phyloP scores from a whole-genome alignment of 2,113 vertebrate species.

The Chitala chitala region DNA sequence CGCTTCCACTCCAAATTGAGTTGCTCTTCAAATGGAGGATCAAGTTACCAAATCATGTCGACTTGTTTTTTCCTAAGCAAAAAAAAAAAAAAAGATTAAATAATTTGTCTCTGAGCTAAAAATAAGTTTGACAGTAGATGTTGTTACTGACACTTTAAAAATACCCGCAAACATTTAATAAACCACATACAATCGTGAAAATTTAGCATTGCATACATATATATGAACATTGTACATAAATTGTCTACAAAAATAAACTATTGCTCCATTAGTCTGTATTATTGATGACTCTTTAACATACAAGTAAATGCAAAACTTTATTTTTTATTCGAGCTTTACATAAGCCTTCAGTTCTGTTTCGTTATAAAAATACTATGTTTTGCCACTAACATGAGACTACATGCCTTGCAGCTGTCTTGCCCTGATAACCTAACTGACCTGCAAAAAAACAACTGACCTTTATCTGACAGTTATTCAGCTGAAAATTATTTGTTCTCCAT shows the following conservation, averaged over 20 bases:
- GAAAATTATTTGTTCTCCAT: too few relatives aligned
- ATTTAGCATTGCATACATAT: too few relatives aligned
- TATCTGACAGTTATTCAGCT: not conserved
- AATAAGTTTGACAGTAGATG: conserved; percentile 26
- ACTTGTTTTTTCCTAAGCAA: conserved; percentile 32
- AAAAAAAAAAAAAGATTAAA: conserved; percentile 17
- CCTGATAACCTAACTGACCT: not conserved
- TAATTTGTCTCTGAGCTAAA: conserved; percentile 28
- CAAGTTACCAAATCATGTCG: conserved; percentile 41
- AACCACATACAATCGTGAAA: too few relatives aligned
- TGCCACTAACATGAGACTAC: not conserved
- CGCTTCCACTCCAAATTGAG: conserved; percentile 40
- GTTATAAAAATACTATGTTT: not conserved
- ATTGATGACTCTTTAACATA: too few relatives aligned
- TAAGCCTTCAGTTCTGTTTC: not conserved
- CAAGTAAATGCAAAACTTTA: not conserved
- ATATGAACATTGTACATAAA: not conserved
- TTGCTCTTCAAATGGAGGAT: conserved; percentile 47
- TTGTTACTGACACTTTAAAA: not conserved
- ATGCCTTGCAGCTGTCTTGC: not conserved
- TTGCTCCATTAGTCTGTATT: too few relatives aligned
- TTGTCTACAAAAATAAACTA: too few relatives aligned
- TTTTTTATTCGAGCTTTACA: not conserved
- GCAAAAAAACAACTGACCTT: too few relatives aligned
- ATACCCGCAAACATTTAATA: conserved; percentile 17